phyloP scores from a whole-genome alignment of 2,797 vertebrate genomes.

The Liasis olivaceus region DNA sequence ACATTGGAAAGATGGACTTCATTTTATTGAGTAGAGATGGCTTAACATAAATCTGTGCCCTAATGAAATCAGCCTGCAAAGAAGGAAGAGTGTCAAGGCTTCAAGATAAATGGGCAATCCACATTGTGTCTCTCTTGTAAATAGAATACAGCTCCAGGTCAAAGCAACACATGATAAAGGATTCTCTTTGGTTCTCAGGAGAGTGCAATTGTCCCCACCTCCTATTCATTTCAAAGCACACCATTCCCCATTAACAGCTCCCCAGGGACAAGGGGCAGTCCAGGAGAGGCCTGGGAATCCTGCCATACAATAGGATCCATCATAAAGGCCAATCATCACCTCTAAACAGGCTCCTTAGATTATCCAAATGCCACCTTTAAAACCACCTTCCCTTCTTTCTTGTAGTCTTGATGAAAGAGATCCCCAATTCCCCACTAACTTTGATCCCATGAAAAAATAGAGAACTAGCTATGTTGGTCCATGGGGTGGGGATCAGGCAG shows the following conservation, averaged over 20 bases:
- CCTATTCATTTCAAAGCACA: background rate
- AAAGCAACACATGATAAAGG: constrained; percentile 23
- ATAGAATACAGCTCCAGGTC: background rate
- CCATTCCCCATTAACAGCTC: background rate
- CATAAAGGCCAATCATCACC: background rate
- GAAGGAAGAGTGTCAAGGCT: background rate
- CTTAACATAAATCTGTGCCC: background rate
- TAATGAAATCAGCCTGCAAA: background rate
- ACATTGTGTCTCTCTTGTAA: background rate
- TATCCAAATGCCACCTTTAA: background rate
- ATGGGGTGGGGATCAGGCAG: background rate
- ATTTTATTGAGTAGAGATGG: background rate
- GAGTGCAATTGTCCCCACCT: constrained; percentile 35
- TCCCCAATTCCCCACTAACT: background rate
- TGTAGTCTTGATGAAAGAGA: background rate
- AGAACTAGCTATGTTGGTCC: background rate
- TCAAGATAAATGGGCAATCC: background rate
- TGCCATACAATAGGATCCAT: background rate
- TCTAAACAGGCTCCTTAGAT: background rate
- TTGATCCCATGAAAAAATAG: background rate
- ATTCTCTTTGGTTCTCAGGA: background rate
- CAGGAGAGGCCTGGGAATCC: accelerated
- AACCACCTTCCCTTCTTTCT: background rate
- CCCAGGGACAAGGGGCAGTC: background rate
- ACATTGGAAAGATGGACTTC: background rate